Percentiles rank a stretch among this genome's conserved stretches.
Conservation (phyloP, 2,888 invertebrate species). For the Epinotia ramella region DNA sequence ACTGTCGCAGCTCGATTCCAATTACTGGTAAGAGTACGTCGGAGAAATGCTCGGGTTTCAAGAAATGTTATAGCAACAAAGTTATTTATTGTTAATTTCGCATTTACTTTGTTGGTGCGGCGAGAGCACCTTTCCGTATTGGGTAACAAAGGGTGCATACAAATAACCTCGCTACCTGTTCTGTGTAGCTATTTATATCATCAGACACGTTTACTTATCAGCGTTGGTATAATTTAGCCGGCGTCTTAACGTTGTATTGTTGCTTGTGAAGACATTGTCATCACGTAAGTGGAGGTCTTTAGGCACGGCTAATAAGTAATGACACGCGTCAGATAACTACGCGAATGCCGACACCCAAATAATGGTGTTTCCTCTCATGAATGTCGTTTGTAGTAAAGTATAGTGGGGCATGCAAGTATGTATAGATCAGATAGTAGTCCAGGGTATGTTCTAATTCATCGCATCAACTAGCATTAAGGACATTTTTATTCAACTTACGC, state of each 20-base stretch:
- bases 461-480: background rate
- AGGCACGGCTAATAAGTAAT: constrained; percentile 28
- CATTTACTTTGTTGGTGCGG: constrained; percentile 59
- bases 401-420: background rate
- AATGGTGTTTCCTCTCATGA: background rate
- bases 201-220: constrained; percentile 42
- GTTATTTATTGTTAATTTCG: constrained; percentile 55
- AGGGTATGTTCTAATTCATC: background rate
- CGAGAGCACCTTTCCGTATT: constrained; percentile 45
- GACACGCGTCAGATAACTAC: constrained; percentile 28
- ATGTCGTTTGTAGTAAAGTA: background rate
- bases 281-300: constrained; percentile 30
- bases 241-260: constrained; percentile 19
- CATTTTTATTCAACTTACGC: too few species aligned
- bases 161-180: constrained; percentile 40
- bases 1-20: constrained; percentile 57
- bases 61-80: constrained; percentile 59
- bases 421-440: background rate
- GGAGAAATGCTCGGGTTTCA: constrained; percentile 57
- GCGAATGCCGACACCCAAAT: constrained; percentile 2
- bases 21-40: constrained; percentile 55
- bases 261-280: constrained; percentile 20
- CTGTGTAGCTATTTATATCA: constrained; percentile 34
- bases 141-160: constrained; percentile 46
- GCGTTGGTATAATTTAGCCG: constrained; percentile 32